phyloP scores from a whole-genome alignment of 2,797 vertebrate genomes.

The Neosilurus mollespiculum region DNA sequence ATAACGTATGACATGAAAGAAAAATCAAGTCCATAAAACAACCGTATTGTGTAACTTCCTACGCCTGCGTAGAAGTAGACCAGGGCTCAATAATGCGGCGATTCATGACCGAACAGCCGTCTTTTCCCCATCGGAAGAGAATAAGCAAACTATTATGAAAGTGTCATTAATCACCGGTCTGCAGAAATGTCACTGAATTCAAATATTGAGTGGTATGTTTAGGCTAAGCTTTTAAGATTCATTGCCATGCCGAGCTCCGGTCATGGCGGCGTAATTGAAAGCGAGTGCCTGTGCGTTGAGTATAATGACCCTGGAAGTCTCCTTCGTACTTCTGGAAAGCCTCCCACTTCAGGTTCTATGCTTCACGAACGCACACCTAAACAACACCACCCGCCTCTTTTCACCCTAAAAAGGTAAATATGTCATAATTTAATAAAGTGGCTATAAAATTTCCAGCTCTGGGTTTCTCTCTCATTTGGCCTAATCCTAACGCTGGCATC shows the following conservation, averaged over 20 bases:
- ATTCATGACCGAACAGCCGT: background rate
- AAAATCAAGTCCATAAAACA: background rate
- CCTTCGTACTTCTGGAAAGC: slow-evolving; percentile 30
- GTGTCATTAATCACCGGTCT: slow-evolving; percentile 16
- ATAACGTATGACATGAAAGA: background rate
- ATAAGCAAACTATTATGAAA: slow-evolving; percentile 14
- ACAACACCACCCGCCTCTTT: background rate
- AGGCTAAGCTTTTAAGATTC: slow-evolving; percentile 27
- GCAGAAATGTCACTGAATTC: slow-evolving; percentile 1
- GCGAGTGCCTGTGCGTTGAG: slow-evolving; percentile 12
- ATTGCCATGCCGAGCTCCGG: slow-evolving; percentile 18
- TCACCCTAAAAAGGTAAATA: background rate
- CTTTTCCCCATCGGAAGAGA: background rate
- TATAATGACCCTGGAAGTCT: slow-evolving; percentile 35
- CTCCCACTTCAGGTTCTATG: slow-evolving; percentile 4
- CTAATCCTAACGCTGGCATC: background rate
- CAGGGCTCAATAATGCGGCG: background rate
- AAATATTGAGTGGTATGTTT: slow-evolving; percentile 21
- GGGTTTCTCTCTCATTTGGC: slow-evolving; percentile 9
- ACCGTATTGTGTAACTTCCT: background rate
- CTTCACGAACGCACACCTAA: slow-evolving; percentile 10
- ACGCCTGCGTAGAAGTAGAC: background rate
- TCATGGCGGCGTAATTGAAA: slow-evolving; percentile 35
- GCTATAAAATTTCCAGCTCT: slow-evolving; percentile 30
- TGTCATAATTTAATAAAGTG: slow-evolving; percentile 38